phyloP scores from a whole-genome alignment of 2,888 invertebrate genomes.

The Leucania comma region DNA sequence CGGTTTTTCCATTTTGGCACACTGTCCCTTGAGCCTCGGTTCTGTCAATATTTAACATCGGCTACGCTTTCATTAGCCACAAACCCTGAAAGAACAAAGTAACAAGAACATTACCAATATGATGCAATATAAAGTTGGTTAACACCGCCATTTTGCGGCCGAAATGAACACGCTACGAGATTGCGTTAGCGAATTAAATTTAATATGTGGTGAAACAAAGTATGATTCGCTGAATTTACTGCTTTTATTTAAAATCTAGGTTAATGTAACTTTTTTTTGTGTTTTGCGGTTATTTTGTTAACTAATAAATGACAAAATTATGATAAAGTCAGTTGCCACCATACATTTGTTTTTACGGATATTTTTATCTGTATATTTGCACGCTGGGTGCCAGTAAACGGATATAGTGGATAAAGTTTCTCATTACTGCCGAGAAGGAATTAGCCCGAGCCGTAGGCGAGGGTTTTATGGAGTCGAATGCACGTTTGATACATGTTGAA shows the following conservation, averaged over 20 bases:
- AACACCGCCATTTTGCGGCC: constrained; percentile 54
- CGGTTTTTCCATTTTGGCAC: background rate
- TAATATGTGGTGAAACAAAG: constrained; percentile 46
- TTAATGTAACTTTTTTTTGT: background rate
- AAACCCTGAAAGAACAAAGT: constrained; percentile 21
- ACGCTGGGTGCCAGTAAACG: too few species aligned
- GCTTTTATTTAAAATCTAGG: constrained; percentile 14
- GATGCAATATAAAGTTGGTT: constrained; percentile 50
- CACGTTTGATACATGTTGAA: too few species aligned
- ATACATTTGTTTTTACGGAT: too few species aligned
- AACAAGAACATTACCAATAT: constrained; percentile 37
- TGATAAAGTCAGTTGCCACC: too few species aligned
- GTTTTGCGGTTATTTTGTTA: background rate
- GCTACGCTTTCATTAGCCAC: constrained; percentile 13
- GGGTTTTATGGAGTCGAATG: too few species aligned
- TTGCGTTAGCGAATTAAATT: constrained; percentile 59
- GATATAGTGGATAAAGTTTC: too few species aligned
- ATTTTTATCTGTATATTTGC: too few species aligned
- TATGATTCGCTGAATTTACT: constrained; percentile 15
- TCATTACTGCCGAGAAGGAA: too few species aligned
- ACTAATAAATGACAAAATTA: too few species aligned
- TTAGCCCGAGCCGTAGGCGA: too few species aligned
- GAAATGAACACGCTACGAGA: constrained; percentile 52
- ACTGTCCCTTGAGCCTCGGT: constrained; percentile 9
- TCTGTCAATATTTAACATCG: constrained; percentile 35